Conservation (phyloP, 2,797 vertebrate genomes). For the Setipinna tenuifilis region DNA sequence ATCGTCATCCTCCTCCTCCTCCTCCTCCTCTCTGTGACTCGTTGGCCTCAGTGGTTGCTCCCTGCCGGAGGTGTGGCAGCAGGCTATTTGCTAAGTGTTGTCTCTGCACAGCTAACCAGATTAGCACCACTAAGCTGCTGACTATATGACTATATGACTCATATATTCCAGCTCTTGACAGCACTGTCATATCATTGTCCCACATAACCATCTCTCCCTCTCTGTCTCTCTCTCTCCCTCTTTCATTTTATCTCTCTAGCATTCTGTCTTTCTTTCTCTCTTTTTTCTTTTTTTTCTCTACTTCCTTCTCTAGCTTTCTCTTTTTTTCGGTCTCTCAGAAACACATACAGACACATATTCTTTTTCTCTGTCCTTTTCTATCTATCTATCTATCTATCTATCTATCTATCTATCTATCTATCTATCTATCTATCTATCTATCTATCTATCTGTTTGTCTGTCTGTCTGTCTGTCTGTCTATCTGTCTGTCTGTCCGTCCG, state of each 20-base stretch:
- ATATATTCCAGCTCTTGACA: slow-evolving; percentile 71
- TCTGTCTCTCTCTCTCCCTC: neutral
- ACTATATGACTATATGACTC: slow-evolving; percentile 47
- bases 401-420: too few species aligned
- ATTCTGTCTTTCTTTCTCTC: neutral
- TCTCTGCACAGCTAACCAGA: slow-evolving; percentile 65
- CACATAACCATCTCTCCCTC: slow-evolving; percentile 54
- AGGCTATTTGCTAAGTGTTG: neutral
- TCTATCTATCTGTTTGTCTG: too few species aligned
- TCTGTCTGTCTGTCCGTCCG: too few species aligned
- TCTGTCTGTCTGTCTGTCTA: too few species aligned
- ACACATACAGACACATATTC: too few species aligned
- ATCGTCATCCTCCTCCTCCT: too few species aligned
- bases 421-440: too few species aligned
- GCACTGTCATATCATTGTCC: slow-evolving; percentile 67
- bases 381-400: too few species aligned
- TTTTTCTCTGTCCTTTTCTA: too few species aligned
- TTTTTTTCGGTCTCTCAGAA: neutral
- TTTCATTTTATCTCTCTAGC: neutral
- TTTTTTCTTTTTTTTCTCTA: neutral
- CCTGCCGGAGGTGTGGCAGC: neutral
- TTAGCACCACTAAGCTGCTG: slow-evolving; percentile 74
- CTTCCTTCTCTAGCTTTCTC: neutral
- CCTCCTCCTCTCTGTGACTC: too few species aligned
- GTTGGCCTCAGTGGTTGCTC: too few species aligned